These are phyloP conservation scores for Thaumatotibia leucotreta DNA, from an alignment of 1,140 invertebrate species.

Conservation along the genomic window DNA sequence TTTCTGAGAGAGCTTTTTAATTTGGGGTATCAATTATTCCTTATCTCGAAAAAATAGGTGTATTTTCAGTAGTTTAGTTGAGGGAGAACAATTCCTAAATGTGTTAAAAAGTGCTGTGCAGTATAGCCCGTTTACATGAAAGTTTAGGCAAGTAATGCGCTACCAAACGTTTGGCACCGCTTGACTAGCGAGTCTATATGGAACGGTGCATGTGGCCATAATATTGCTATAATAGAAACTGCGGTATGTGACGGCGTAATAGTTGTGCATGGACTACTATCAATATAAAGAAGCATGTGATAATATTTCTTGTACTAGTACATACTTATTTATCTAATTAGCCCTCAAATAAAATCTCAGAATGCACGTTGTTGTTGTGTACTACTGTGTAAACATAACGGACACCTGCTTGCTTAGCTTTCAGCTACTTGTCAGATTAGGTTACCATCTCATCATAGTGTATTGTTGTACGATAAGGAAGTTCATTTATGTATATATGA, in stretches of 20 bases:
- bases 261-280: constrained; percentile 14
- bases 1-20: too few relatives aligned
- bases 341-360: background rate
- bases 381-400: too few relatives aligned
- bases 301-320: too few relatives aligned
- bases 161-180: background rate
- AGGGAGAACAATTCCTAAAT: too few relatives aligned
- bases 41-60: too few relatives aligned
- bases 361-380: background rate
- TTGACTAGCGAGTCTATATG: background rate
- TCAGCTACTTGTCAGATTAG: background rate
- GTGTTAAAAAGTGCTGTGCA: too few relatives aligned
- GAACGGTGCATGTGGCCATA: constrained; percentile 16
- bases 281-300: background rate
- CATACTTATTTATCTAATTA: background rate
- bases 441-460: background rate
- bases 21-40: too few relatives aligned
- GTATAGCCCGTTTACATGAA: background rate
- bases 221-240: constrained; percentile 10
- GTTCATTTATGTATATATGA: background rate
- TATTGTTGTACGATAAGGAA: too few relatives aligned
- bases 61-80: too few relatives aligned
- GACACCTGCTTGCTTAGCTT: constrained; percentile 4
- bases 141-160: background rate
- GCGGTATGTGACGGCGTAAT: background rate